Evolutionary conservation across 2,797 vertebrate genomes (phyloP).

Genomic region (Cryptoblepharus egeriae): DNA sequence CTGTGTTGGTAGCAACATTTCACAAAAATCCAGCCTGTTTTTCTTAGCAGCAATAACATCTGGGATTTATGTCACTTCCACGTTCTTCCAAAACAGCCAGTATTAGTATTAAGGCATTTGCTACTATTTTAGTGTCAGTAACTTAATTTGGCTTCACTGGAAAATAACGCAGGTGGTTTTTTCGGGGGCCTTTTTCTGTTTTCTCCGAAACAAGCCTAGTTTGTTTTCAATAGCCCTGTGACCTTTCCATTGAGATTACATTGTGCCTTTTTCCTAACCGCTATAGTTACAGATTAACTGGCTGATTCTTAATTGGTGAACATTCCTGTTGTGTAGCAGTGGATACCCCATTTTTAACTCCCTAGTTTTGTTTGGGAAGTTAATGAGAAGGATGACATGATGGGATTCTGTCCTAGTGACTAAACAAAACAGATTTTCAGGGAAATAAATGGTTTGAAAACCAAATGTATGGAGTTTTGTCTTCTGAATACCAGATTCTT

Average conservation of each 20-base stretch:
- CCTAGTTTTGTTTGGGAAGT: constrained; percentile 43
- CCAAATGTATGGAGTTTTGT: constrained; percentile 19
- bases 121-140: background rate
- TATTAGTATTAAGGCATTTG: background rate
- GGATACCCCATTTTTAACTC: background rate
- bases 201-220: constrained; percentile 3
- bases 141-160: constrained; percentile 32
- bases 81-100: background rate
- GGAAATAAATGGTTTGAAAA: constrained; percentile 49
- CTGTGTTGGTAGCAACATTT: background rate
- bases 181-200: background rate
- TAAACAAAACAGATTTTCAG: constrained; percentile 40
- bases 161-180: constrained; percentile 37
- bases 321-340: constrained; percentile 27
- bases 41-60: constrained; percentile 21
- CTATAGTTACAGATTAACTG: constrained; percentile 63
- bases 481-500: constrained; percentile 9
- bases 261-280: constrained; percentile 48
- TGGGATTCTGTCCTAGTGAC: constrained; percentile 33
- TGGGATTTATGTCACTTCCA: constrained; percentile 16
- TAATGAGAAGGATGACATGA: constrained; percentile 41
- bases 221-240: constrained; percentile 41
- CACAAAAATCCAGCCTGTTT: constrained; percentile 7
- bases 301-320: constrained; percentile 37
- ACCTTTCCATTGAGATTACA: constrained; percentile 47